Conservation (phyloP, 2,797 vertebrate genomes). For the Darevskia nairensis region DNA sequence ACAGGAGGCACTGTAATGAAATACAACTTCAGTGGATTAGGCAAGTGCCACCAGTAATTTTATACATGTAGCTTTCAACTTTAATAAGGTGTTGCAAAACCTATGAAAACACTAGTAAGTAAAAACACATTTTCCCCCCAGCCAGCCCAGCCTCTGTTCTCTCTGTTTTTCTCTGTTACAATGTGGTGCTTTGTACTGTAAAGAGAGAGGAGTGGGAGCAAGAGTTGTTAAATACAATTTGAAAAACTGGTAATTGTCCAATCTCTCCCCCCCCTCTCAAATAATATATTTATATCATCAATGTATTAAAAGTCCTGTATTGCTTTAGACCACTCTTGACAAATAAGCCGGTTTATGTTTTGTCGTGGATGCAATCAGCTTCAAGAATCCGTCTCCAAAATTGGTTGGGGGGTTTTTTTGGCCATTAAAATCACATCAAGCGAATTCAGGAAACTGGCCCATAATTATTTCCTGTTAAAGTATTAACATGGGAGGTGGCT, state of each 20-base stretch:
- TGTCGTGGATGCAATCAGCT: neutral
- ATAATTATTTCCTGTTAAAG: slow-evolving; percentile 28
- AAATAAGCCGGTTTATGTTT: neutral
- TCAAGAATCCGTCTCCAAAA: neutral
- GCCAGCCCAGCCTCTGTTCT: slow-evolving; percentile 56
- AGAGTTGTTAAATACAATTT: slow-evolving; percentile 66
- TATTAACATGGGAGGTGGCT: slow-evolving; percentile 15
- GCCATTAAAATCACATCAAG: slow-evolving; percentile 20
- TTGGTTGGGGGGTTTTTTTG: neutral
- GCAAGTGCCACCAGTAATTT: slow-evolving; percentile 59
- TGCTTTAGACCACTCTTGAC: neutral
- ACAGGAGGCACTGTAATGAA: slow-evolving; percentile 53
- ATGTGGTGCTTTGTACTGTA: slow-evolving; percentile 58
- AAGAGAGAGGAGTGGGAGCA: neutral
- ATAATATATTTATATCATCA: slow-evolving; percentile 39
- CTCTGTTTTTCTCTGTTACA: slow-evolving; percentile 54
- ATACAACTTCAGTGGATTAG: slow-evolving; percentile 42
- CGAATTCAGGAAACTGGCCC: slow-evolving; percentile 14
- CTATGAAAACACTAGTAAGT: slow-evolving; percentile 72
- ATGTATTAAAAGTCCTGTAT: slow-evolving; percentile 52
- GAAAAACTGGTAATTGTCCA: slow-evolving; percentile 60
- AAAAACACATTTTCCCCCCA: slow-evolving; percentile 68
- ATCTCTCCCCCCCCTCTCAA: slow-evolving; percentile 60
- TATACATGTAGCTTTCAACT: slow-evolving; percentile 73
- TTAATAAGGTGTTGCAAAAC: slow-evolving; percentile 77